Conservation (phyloP, 1,140 invertebrate genomes). For the Orchestia grillus region DNA sequence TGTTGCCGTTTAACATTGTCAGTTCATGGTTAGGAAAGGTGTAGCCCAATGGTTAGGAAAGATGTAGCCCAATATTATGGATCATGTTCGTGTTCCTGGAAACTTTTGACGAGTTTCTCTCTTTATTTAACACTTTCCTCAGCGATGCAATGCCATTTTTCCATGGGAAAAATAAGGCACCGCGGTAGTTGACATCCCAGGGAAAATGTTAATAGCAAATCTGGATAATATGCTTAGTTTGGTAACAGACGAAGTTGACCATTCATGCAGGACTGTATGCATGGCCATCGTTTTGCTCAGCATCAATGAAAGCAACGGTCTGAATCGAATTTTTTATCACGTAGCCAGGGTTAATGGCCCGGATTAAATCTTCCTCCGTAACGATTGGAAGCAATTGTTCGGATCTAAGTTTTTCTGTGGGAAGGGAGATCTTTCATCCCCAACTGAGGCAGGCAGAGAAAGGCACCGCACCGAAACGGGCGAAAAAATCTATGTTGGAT, state of each 20-base stretch:
- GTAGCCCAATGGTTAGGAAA: too few relatives aligned
- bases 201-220: too few relatives aligned
- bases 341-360: background rate
- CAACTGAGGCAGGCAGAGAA: background rate
- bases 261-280: background rate
- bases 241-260: background rate
- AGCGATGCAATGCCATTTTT: too few relatives aligned
- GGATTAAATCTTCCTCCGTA: background rate
- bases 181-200: too few relatives aligned
- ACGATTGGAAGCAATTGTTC: background rate
- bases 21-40: too few relatives aligned
- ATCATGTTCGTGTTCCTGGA: too few relatives aligned
- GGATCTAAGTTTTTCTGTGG: background rate
- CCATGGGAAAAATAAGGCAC: too few relatives aligned
- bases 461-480: background rate
- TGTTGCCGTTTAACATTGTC: too few relatives aligned
- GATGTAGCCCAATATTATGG: too few relatives aligned
- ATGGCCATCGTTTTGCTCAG: background rate
- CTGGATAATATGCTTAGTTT: background rate
- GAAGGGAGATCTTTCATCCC: background rate
- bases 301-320: background rate
- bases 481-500: background rate
- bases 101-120: too few relatives aligned
- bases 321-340: background rate
- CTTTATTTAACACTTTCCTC: too few relatives aligned